phyloP scores from a whole-genome alignment of 2,888 invertebrate genomes.

The Sesamia inferens region DNA sequence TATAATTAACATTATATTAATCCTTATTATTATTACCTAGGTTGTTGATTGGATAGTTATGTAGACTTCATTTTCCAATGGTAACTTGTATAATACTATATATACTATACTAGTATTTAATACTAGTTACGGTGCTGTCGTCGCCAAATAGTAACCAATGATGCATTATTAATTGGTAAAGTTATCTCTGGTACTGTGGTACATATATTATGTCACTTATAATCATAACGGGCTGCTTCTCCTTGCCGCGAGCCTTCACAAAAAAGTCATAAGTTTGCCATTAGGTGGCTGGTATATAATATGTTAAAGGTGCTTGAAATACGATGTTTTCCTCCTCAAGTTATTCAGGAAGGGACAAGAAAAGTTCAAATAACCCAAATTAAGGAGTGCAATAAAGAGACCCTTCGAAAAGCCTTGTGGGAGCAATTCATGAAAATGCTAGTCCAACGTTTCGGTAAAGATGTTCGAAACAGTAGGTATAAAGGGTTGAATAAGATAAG shows the following conservation, averaged over 20 bases:
- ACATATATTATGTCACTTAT: conserved; percentile 15
- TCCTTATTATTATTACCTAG: too few species aligned
- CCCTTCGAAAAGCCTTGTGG: conserved; percentile 83
- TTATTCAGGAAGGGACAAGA: conserved; percentile 78
- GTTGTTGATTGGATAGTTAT: too few species aligned
- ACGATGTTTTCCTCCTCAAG: conserved; percentile 74
- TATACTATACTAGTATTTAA: too few species aligned
- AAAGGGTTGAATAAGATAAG: conserved; percentile 75
- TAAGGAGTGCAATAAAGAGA: conserved; percentile 84
- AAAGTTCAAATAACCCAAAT: conserved; percentile 85
- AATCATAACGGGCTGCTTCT: conserved; percentile 36
- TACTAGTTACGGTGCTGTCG: too few species aligned
- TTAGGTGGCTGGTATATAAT: conserved; percentile 64
- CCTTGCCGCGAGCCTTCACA: conserved; percentile 41
- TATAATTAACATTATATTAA: too few species aligned
- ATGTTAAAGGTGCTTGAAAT: conserved; percentile 71
- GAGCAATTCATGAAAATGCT: conserved; percentile 84
- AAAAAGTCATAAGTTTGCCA: conserved; percentile 71
- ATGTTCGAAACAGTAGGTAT: conserved; percentile 75
- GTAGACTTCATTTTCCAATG: too few species aligned
- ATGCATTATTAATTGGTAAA: too few species aligned
- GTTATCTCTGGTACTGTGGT: too few species aligned
- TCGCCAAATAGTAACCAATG: too few species aligned
- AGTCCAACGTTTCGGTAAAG: conserved; percentile 78
- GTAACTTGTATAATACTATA: too few species aligned